These are phyloP conservation scores for Hirudinaria manillensis DNA, from an alignment of 2,888 invertebrate genomes.

Conservation along the genomic window DNA sequence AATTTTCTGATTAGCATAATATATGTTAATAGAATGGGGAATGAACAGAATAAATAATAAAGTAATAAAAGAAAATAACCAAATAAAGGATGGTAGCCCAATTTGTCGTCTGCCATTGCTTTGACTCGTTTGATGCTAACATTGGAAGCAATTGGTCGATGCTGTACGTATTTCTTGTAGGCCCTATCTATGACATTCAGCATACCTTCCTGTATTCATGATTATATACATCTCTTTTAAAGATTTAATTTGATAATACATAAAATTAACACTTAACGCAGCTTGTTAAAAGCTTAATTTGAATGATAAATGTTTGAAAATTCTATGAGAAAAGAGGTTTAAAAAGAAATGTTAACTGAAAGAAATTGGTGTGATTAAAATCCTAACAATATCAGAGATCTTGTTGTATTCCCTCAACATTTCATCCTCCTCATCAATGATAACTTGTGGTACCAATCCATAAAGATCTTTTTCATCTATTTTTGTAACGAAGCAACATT, in stretches of 20 bases:
- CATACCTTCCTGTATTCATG: slow-evolving; percentile 60
- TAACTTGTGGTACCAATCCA: slow-evolving; percentile 74
- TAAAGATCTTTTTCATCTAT: slow-evolving; percentile 53
- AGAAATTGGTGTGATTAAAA: background rate
- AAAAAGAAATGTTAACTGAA: background rate
- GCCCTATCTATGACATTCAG: slow-evolving; percentile 76
- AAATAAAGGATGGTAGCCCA: slow-evolving; percentile 65
- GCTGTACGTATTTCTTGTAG: slow-evolving; percentile 79
- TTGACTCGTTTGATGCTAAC: slow-evolving; percentile 85
- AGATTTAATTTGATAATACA: background rate
- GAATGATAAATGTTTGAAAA: too few relatives aligned
- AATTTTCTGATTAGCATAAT: too few relatives aligned
- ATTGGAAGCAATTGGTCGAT: slow-evolving; percentile 78
- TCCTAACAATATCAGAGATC: slow-evolving; percentile 54
- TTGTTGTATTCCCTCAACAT: slow-evolving; percentile 71
- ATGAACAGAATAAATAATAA: too few relatives aligned
- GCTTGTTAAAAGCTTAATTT: too few relatives aligned
- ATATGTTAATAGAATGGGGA: too few relatives aligned
- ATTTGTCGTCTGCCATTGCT: slow-evolving; percentile 48
- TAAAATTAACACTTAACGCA: too few relatives aligned
- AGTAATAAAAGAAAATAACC: too few relatives aligned
- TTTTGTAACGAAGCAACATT: background rate
- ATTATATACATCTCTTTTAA: background rate
- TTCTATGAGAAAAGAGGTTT: background rate
- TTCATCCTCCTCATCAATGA: slow-evolving; percentile 76